phyloP scores from a whole-genome alignment of 2,888 invertebrate species.

The Drosophila putrida region DNA sequence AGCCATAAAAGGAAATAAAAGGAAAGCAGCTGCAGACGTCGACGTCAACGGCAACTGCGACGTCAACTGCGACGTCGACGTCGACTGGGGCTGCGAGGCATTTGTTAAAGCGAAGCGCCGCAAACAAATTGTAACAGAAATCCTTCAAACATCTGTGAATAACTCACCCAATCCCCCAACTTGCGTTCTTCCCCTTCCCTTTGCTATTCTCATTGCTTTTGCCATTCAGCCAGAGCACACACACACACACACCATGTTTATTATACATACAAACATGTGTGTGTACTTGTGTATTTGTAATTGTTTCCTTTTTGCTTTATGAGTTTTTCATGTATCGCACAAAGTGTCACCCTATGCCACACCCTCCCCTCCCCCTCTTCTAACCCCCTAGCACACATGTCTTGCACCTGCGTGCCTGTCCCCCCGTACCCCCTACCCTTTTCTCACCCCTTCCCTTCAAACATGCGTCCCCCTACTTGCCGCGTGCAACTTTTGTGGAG shows the following conservation, averaged over 20 bases:
- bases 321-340: constrained; percentile 74
- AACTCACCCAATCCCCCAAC: constrained; percentile 31
- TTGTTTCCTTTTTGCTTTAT: constrained; percentile 80
- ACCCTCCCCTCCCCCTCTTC: not conserved
- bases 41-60: constrained; percentile 25
- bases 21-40: constrained; percentile 47
- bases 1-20: constrained; percentile 77
- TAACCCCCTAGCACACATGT: constrained; percentile 19
- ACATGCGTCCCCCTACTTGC: constrained; percentile 18
- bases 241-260: constrained; percentile 1
- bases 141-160: constrained; percentile 76
- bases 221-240: constrained; percentile 6
- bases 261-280: constrained; percentile 20
- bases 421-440: not conserved
- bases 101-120: constrained; percentile 58
- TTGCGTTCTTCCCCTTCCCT: not conserved
- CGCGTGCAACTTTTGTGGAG: constrained; percentile 54
- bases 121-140: constrained; percentile 78
- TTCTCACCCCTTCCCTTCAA: not conserved
- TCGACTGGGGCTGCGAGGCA: constrained; percentile 18
- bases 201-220: constrained; percentile 8
- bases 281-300: constrained; percentile 66
- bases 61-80: constrained; percentile 11
- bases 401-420: constrained; percentile 45
- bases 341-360: constrained; percentile 65